Conservation (phyloP, 2,888 invertebrate genomes). For the Polymixis flavicincta region DNA sequence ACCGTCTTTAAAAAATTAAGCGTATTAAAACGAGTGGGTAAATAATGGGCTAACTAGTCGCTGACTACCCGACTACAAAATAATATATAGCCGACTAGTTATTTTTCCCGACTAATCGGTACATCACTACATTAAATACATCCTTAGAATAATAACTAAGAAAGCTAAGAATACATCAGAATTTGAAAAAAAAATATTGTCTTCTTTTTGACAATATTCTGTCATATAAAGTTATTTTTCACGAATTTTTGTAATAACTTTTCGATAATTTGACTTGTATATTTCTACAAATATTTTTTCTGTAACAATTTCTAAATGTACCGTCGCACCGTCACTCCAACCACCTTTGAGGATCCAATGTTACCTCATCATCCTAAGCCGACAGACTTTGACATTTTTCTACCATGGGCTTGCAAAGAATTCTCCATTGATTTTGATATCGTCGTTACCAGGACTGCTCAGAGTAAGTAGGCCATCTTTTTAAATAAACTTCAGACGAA, state of each 20-base stretch:
- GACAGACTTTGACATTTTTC: conserved; percentile 25
- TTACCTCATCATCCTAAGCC: background rate
- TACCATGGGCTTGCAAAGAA: conserved; percentile 39
- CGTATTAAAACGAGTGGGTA: too few species aligned
- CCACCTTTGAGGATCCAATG: too few species aligned
- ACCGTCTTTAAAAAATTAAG: too few species aligned
- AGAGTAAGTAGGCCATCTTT: conserved; percentile 20
- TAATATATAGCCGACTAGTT: too few species aligned
- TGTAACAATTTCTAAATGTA: background rate
- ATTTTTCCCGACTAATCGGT: too few species aligned
- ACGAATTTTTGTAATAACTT: background rate
- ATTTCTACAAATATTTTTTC: background rate
- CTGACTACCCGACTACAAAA: too few species aligned
- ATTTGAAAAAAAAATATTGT: background rate
- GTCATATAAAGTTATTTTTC: background rate
- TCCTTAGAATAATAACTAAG: too few species aligned
- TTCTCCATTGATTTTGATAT: background rate
- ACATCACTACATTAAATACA: too few species aligned
- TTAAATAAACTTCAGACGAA: background rate
- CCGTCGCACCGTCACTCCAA: accelerated
- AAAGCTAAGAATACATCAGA: background rate
- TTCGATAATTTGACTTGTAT: background rate
- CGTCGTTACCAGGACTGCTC: background rate
- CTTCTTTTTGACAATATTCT: background rate
- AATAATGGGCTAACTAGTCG: too few species aligned